Evolutionary conservation across 2,113 vertebrate species (phyloP).

Genomic region (Ptilorrhoa leucosticta): DNA sequence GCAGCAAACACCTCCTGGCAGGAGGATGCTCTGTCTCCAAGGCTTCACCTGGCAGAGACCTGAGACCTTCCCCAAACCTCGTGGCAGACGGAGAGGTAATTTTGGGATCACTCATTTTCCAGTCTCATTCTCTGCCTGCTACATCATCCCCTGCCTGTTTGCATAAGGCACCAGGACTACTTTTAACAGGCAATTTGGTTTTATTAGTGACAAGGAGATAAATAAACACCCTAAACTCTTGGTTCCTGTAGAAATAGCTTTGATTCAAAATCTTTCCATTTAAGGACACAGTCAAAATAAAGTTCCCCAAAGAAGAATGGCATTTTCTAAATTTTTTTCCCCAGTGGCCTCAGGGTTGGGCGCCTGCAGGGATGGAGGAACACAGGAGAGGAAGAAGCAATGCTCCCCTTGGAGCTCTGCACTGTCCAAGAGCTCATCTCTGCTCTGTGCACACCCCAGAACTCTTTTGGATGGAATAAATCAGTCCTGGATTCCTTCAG

Average conservation of each 20-base stretch:
- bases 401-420: not conserved
- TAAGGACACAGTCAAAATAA: not conserved
- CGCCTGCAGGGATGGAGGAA: not conserved
- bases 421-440: not conserved
- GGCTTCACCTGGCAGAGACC: accelerated
- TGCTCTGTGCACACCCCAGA: not conserved
- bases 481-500: not conserved
- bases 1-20: not conserved
- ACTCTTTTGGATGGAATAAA: not conserved
- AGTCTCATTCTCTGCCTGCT: not conserved
- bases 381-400: not conserved
- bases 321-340: not conserved
- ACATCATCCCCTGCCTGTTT: not conserved
- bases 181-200: conserved; percentile 23
- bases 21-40: not conserved
- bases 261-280: not conserved
- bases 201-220: conserved; percentile 3
- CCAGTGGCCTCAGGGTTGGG: not conserved
- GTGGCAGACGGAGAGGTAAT: not conserved
- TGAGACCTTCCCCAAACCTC: not conserved
- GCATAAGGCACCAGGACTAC: not conserved
- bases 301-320: not conserved
- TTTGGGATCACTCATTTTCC: not conserved
- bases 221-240: not conserved
- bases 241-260: not conserved